Base-by-base conservation (phyloP, 2,113 vertebrate species). In the Calypte anna region DNA sequence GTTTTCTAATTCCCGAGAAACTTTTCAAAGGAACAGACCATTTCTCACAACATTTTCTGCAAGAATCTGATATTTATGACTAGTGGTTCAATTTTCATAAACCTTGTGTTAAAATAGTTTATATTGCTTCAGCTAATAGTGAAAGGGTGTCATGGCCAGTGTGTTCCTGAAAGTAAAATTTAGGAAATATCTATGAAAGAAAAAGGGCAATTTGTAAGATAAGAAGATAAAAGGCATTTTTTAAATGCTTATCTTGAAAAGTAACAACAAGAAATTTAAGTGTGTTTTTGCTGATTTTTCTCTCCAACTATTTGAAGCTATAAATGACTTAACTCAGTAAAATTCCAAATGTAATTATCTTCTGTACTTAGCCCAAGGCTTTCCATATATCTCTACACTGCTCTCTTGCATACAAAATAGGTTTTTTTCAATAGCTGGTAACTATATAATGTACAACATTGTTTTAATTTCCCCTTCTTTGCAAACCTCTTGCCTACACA, bases 321-420 rank as follows among this genome's bases (percentile, higher is more conserved):
- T 99, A 99, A 99, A 99, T 99, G 99, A 99, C 99, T 99, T 99
- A 99, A 99, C 98, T 98, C 99, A 98, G 99, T 99, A 98, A 99
- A 99, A 99, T 99, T 99, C 98, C 98, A 99, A 99, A 99, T 99
- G 99, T 99, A 99, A 99, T 99, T 99, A 99, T 99, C 99, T 99
- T 98, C 98, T 98, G 98, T 98, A 98, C 98, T 99, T 98, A 99
- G 99, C 99, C 99, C 96, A 97, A 96, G 98, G 98, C 98, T 98
- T 98, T 98, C 98, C 98, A 99, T 99, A 99, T 99, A 99, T 99
- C 99, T 99, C 98, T 72, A 97, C 97, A 64, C 96, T 97, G 98
- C 98, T 98, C 98, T 97, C 99, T 99, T 98, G 99, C 99, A 99
- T 99, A 99, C 98, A 98, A 99, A 99, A 99, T 98, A 99, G 98